Percentiles rank a stretch among this genome's conserved stretches.
Evolutionary conservation across 2,113 vertebrate genomes (phyloP).

Genomic region (Oplegnathus fasciatus): DNA sequence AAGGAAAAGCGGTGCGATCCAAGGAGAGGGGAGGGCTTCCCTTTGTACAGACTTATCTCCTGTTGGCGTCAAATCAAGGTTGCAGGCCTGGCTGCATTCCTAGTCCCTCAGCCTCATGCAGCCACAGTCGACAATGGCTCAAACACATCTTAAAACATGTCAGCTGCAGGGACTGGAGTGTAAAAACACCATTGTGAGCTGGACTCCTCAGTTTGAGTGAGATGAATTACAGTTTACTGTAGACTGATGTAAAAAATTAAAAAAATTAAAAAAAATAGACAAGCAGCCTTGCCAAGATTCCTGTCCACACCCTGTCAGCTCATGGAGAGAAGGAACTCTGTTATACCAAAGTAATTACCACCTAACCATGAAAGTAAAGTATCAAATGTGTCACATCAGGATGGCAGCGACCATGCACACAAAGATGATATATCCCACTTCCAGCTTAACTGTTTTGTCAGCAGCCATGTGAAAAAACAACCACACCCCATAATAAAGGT

Average conservation of each 20-base stretch:
- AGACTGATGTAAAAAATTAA: neutral
- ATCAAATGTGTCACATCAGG: neutral
- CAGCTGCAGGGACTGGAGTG: neutral
- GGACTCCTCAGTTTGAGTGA: neutral
- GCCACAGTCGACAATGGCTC: neutral
- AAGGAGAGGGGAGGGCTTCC: conserved; percentile 61
- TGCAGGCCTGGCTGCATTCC: conserved; percentile 45
- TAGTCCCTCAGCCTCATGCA: neutral
- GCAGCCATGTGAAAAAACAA: neutral
- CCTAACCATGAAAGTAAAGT: neutral
- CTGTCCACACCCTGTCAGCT: conserved; percentile 25
- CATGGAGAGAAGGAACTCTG: neutral
- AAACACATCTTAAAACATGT: conserved; percentile 22
- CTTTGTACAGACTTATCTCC: conserved; percentile 67
- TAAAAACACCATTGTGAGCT: neutral
- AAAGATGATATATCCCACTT: neutral
- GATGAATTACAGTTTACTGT: conserved; percentile 12
- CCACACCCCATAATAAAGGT: neutral
- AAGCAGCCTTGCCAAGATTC: conserved; percentile 12
- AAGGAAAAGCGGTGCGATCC: conserved; percentile 29
- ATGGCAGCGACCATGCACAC: neutral
- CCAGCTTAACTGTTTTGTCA: neutral
- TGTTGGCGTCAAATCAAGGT: conserved; percentile 62
- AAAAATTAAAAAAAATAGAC: neutral
- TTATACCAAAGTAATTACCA: neutral